Evolutionary conservation across 2,888 invertebrate species (phyloP).

Genomic region (Pharmacophagus antenor): DNA sequence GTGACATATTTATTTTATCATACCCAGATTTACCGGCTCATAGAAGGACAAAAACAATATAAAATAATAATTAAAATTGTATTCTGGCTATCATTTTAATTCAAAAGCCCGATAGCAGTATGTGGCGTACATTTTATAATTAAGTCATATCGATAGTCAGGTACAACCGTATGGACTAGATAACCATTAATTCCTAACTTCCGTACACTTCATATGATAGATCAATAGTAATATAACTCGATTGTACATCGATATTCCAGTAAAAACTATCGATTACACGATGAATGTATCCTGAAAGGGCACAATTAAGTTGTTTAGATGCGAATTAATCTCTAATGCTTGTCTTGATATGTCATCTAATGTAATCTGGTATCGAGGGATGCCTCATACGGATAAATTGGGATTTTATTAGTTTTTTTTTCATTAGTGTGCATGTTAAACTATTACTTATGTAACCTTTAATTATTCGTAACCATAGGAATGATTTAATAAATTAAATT

Average conservation of each 20-base stretch:
- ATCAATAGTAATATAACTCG: slow-evolving; percentile 37
- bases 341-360: slow-evolving; percentile 10
- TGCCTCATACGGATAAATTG: not conserved
- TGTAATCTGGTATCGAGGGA: not conserved
- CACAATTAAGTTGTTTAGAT: slow-evolving; percentile 23
- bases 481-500: too few species aligned
- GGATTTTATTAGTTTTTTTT: not conserved
- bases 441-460: too few species aligned
- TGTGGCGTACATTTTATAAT: too few species aligned
- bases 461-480: too few species aligned
- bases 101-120: too few species aligned
- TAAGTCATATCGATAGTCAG: not conserved
- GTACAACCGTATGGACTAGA: slow-evolving; percentile 1
- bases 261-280: slow-evolving; percentile 8
- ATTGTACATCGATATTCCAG: slow-evolving; percentile 4
- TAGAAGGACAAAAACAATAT: too few species aligned
- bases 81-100: too few species aligned
- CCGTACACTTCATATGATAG: slow-evolving; percentile 2
- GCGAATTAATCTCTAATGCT: slow-evolving; percentile 13
- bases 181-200: slow-evolving; percentile 10
- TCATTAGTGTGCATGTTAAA: too few species aligned
- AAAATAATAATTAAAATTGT: too few species aligned
- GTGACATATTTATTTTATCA: too few species aligned
- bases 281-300: slow-evolving; percentile 8
- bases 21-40: too few species aligned